Percentiles rank a stretch among this genome's conserved stretches.
Evolutionary conservation across 2,797 vertebrate genomes (phyloP).

Genomic region (Monodelphis domestica): DNA sequence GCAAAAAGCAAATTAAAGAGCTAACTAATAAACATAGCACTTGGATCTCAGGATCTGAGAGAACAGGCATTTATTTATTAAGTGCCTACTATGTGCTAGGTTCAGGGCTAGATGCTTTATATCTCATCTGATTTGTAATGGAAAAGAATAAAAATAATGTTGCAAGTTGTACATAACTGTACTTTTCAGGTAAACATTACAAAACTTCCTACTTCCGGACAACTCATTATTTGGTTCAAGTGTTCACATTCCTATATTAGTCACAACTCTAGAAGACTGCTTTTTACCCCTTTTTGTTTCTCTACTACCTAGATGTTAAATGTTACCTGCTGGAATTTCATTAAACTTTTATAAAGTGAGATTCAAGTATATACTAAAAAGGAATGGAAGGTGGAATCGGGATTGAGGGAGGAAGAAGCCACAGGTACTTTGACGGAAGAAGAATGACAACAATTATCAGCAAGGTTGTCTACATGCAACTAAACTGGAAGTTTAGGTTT

Average conservation of each 20-base stretch:
- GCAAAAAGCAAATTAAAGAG: conserved; percentile 26
- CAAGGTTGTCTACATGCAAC: background rate
- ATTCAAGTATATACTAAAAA: background rate
- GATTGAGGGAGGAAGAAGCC: background rate
- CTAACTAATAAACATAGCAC: background rate
- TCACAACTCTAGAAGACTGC: conserved; percentile 67
- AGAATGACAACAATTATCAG: background rate
- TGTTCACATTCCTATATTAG: conserved; percentile 79
- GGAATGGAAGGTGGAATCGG: background rate
- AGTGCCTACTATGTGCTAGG: background rate
- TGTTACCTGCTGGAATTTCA: background rate
- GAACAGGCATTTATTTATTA: background rate
- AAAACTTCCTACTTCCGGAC: conserved; percentile 82
- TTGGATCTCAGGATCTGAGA: background rate
- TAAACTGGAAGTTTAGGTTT: background rate
- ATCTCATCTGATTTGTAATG: conserved; percentile 35
- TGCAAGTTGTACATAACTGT: conserved; percentile 45
- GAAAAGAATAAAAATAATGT: conserved; percentile 12
- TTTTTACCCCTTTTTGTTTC: conserved; percentile 32
- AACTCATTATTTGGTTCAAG: conserved; percentile 78
- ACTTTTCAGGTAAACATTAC: conserved; percentile 66
- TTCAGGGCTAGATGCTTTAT: no score
- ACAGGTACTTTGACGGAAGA: background rate
- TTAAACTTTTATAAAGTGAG: background rate
- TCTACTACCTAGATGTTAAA: conserved; percentile 16